These are phyloP conservation scores for Elachura formosa DNA, from an alignment of 2,113 vertebrate genomes.

Conservation along the genomic window DNA sequence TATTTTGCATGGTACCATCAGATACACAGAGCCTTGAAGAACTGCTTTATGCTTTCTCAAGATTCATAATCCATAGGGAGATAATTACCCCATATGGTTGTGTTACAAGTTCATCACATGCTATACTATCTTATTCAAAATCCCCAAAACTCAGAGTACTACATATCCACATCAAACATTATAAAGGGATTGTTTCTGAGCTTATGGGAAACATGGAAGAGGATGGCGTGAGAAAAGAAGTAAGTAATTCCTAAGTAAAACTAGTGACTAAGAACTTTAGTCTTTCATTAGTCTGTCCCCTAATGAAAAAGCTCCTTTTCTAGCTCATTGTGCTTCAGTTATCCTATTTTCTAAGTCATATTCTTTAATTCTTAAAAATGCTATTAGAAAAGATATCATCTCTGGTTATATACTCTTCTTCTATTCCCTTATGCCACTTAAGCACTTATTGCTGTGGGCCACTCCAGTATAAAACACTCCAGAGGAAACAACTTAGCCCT, in stretches of 20 bases:
- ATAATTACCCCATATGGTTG: slow-evolving; percentile 1
- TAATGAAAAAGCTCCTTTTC: slow-evolving; percentile 65
- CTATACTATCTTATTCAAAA: not conserved
- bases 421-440: slow-evolving; percentile 69
- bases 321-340: slow-evolving; percentile 64
- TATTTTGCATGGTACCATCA: slow-evolving; percentile 33
- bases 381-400: slow-evolving; percentile 68
- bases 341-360: slow-evolving; percentile 62
- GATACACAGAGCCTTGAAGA: slow-evolving; percentile 22
- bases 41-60: not conserved
- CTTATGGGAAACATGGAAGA: not conserved
- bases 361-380: slow-evolving; percentile 70
- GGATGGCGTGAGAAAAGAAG: not conserved
- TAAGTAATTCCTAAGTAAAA: not conserved
- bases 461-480: slow-evolving; percentile 55
- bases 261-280: not conserved
- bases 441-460: slow-evolving; percentile 70
- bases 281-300: slow-evolving; percentile 23
- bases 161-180: not conserved
- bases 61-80: slow-evolving; percentile 11
- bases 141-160: not conserved
- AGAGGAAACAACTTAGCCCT: slow-evolving; percentile 68
- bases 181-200: not conserved
- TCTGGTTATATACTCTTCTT: slow-evolving; percentile 63
- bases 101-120: not conserved